A percentile compares a stretch with the other conserved stretches of the same genome.
Conservation (phyloP, 2,888 invertebrate genomes). For the Ceramica pisi region DNA sequence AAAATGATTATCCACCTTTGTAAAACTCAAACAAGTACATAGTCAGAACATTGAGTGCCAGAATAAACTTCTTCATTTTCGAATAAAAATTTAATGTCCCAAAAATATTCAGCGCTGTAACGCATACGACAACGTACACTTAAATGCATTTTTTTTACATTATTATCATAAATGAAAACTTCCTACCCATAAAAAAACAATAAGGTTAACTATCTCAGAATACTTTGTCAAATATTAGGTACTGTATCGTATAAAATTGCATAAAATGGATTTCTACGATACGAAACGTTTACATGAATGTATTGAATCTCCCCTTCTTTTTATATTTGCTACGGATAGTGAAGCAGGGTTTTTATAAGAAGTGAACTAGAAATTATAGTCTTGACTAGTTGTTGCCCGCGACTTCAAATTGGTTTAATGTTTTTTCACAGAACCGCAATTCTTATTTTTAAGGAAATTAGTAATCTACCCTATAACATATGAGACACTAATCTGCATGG, state of each 20-base stretch:
- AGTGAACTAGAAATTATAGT: slow-evolving; percentile 25
- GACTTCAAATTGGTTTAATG: no score
- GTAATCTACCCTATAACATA: no score
- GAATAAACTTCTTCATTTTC: not conserved
- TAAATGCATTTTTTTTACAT: no score
- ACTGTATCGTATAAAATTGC: slow-evolving; percentile 23
- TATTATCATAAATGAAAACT: not conserved
- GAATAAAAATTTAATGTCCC: slow-evolving; percentile 24
- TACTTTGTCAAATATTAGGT: slow-evolving; percentile 17
- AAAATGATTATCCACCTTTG: not conserved
- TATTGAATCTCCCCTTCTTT: slow-evolving; percentile 36
- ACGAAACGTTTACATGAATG: slow-evolving; percentile 45
- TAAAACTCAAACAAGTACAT: not conserved
- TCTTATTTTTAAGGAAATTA: no score
- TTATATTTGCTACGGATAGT: slow-evolving; percentile 19
- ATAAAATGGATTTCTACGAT: slow-evolving; percentile 44
- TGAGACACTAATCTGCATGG: no score
- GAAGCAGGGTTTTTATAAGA: slow-evolving; percentile 29
- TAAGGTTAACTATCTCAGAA: not conserved
- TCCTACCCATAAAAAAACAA: not conserved
- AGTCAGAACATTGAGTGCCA: not conserved
- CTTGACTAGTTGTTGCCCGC: not conserved
- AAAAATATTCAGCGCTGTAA: slow-evolving; percentile 29
- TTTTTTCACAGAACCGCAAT: no score
- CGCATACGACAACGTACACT: slow-evolving; percentile 48